phyloP scores from a whole-genome alignment of 2,888 invertebrate species.

The Protophormia terraenovae region DNA sequence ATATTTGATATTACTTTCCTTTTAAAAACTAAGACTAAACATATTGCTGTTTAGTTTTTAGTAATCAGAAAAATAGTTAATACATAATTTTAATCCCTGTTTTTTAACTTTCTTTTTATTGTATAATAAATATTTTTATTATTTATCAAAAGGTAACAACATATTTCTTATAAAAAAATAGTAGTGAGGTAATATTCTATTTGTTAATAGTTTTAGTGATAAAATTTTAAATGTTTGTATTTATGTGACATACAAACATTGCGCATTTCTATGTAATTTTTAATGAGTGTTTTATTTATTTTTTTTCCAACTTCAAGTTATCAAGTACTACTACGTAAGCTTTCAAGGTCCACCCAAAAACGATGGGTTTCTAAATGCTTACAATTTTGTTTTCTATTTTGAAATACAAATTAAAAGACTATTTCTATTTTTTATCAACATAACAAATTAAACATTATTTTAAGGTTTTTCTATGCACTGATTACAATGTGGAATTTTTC shows the following conservation, averaged over 20 bases:
- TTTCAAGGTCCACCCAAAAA: slow-evolving; percentile 13
- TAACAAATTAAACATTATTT: slow-evolving; percentile 5
- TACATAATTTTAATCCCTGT: background rate
- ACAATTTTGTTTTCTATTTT: background rate
- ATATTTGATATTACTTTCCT: too few species aligned
- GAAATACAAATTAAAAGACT: background rate
- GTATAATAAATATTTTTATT: background rate
- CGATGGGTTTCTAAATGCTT: background rate
- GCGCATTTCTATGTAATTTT: background rate
- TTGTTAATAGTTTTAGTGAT: background rate
- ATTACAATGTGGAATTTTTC: background rate
- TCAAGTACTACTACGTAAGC: background rate
- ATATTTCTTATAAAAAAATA: slow-evolving; percentile 1
- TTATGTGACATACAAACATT: background rate
- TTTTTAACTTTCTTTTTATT: background rate
- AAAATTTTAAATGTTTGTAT: background rate
- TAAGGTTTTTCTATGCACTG: slow-evolving; percentile 16
- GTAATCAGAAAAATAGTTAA: too few species aligned
- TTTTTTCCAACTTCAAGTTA: slow-evolving; percentile 2
- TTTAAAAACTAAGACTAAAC: too few species aligned
- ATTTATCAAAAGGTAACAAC: background rate
- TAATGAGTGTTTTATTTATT: background rate
- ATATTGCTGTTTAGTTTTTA: too few species aligned
- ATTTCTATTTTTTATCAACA: slow-evolving; percentile 29
- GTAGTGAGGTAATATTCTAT: background rate